A percentile compares a stretch with the other conserved stretches of the same genome.
phyloP scores from a whole-genome alignment of 2,797 vertebrate species.

The Amazona ochrocephala region DNA sequence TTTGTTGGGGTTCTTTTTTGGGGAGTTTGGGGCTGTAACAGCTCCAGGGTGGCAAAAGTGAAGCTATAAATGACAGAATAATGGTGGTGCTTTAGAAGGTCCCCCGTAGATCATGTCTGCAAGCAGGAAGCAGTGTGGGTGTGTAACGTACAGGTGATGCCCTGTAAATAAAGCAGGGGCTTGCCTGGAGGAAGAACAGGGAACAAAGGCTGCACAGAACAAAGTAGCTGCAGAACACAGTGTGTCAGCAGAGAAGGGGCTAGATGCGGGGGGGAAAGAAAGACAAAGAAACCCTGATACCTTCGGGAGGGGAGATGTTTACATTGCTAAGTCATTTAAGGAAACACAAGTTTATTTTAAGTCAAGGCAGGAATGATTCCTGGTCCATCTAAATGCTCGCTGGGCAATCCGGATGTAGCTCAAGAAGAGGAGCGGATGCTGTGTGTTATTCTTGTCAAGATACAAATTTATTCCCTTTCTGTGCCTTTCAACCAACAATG shows the following conservation, averaged over 20 bases:
- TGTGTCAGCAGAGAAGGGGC: neutral
- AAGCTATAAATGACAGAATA: neutral
- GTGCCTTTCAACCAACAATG: neutral
- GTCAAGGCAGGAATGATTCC: neutral
- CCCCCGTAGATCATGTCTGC: slow-evolving; percentile 8
- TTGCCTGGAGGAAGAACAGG: slow-evolving; percentile 11
- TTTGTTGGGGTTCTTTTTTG: too few relatives aligned
- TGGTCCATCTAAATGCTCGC: neutral
- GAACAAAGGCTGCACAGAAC: neutral
- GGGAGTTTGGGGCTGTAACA: neutral
- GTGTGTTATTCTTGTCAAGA: slow-evolving; percentile 15
- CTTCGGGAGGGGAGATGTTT: neutral
- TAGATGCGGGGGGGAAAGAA: neutral
- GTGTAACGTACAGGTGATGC: slow-evolving; percentile 41
- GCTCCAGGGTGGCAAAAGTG: neutral
- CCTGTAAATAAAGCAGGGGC: slow-evolving; percentile 45
- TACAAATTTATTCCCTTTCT: neutral
- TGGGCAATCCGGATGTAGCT: neutral
- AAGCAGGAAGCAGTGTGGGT: slow-evolving; percentile 29
- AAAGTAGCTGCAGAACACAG: neutral
- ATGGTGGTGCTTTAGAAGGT: neutral
- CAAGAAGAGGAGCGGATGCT: neutral
- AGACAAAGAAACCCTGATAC: slow-evolving; percentile 5
- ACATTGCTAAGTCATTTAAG: neutral
- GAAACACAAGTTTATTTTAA: slow-evolving; percentile 12